Conservation (phyloP, 2,888 invertebrate species). For the Parnassius glacialis region DNA sequence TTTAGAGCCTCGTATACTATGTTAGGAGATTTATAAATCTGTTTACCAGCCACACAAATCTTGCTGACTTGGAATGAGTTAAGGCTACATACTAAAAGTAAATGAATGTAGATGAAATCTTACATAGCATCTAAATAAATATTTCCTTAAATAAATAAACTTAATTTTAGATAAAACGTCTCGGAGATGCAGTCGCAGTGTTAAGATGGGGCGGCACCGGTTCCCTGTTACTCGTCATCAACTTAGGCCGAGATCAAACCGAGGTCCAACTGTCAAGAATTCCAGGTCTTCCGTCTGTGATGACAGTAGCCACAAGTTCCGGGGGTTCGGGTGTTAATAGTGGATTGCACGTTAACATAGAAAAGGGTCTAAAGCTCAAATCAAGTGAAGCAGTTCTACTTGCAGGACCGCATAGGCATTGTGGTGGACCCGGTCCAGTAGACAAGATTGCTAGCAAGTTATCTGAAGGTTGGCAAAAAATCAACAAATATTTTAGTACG, state of each 20-base stretch:
- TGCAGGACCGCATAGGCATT: constrained; percentile 64
- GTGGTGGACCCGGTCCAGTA: constrained; percentile 72
- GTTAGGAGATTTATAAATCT: too few relatives aligned
- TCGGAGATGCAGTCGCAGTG: constrained; percentile 67
- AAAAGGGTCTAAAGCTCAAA: constrained; percentile 52
- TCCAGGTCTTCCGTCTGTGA: constrained; percentile 58
- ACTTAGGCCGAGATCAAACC: constrained; percentile 64
- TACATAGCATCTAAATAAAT: too few relatives aligned
- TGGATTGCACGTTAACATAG: constrained; percentile 52
- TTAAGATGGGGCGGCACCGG: constrained; percentile 67
- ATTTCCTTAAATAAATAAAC: too few relatives aligned
- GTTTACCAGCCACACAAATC: too few relatives aligned
- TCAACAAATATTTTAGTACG: constrained; percentile 68
- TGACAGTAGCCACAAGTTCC: constrained; percentile 64
- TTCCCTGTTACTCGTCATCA: constrained; percentile 63
- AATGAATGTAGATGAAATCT: too few relatives aligned
- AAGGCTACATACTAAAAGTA: too few relatives aligned
- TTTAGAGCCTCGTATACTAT: too few relatives aligned
- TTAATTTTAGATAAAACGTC: constrained; percentile 75
- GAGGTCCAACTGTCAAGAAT: constrained; percentile 72
- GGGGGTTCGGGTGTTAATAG: constrained; percentile 55
- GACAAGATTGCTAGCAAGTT: constrained; percentile 70
- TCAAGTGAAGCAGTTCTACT: constrained; percentile 63
- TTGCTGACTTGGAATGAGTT: too few relatives aligned
- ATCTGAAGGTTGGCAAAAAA: constrained; percentile 73